Conservation (phyloP, 2,797 vertebrate species). For the Aldrovandia affinis region DNA sequence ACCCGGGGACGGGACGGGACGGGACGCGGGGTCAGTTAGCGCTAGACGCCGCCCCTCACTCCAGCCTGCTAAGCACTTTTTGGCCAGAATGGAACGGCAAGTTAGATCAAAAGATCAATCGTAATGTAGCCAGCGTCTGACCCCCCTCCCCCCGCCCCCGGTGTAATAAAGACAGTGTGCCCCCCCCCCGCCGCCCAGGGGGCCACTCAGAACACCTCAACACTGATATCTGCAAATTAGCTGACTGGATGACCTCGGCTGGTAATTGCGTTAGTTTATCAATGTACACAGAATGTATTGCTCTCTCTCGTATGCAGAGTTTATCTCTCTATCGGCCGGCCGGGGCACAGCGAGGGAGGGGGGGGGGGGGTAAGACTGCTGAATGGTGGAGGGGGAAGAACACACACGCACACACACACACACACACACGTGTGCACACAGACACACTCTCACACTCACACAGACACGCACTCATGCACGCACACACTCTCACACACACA, state of each 20-base stretch:
- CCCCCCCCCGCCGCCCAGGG: conserved; percentile 87
- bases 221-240: conserved; percentile 99
- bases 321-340: conserved; percentile 80
- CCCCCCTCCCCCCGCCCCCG: conserved; percentile 89
- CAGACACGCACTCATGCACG: too few relatives aligned
- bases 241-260: conserved; percentile 96
- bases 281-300: conserved; percentile 99
- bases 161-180: conserved; percentile 94
- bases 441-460: too few relatives aligned
- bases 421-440: too few relatives aligned
- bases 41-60: conserved; percentile 70
- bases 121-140: conserved; percentile 96
- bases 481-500: too few relatives aligned
- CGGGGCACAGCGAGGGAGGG: too few relatives aligned
- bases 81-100: conserved; percentile 83
- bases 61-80: conserved; percentile 85
- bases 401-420: too few relatives aligned
- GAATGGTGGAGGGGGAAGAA: too few relatives aligned
- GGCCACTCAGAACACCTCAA: conserved; percentile 80
- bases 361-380: too few relatives aligned
- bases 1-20: too few relatives aligned
- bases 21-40: conserved; percentile 80
- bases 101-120: conserved; percentile 99
- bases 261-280: conserved; percentile 99
- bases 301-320: conserved; percentile 82